phyloP scores from a whole-genome alignment of 2,113 vertebrate species.

The Ptychochromis oligacanthus region DNA sequence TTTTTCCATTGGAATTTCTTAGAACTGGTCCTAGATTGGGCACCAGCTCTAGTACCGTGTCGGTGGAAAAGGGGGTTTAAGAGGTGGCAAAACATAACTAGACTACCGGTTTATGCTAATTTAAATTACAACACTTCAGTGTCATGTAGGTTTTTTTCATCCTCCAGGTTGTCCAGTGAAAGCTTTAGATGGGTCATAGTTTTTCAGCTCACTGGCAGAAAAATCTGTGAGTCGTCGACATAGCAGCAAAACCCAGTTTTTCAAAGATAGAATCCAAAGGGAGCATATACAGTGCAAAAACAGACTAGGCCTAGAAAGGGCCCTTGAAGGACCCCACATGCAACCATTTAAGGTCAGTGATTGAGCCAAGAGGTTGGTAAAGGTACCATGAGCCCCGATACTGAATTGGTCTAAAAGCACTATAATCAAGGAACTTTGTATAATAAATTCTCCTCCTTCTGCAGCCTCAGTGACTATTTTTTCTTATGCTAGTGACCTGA shows the following conservation, averaged over 20 bases:
- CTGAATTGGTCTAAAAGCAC: not conserved
- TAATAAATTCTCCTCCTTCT: not conserved
- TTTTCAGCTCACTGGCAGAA: not conserved
- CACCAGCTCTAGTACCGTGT: not conserved
- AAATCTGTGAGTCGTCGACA: not conserved
- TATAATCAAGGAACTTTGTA: not conserved
- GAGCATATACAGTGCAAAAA: accelerated
- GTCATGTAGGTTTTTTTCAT: not conserved
- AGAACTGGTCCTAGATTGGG: not conserved
- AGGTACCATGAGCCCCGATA: not conserved
- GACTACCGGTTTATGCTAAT: too few relatives aligned
- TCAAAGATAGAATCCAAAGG: not conserved
- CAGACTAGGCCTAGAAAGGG: too few relatives aligned
- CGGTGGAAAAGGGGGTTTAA: not conserved
- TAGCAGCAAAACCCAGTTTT: not conserved
- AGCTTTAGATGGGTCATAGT: not conserved
- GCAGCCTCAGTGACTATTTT: not conserved
- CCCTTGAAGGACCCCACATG: accelerated
- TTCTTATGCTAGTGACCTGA: not conserved
- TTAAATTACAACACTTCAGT: too few relatives aligned
- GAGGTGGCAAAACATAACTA: not conserved
- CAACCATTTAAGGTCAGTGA: not conserved
- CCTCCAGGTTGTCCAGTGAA: not conserved
- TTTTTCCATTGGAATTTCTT: not conserved
- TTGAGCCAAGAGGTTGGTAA: not conserved